Percentiles rank a stretch among this genome's conserved stretches.
These are phyloP conservation scores for Neoaliturus tenellus DNA, from an alignment of 2,888 invertebrate genomes.

Conservation along the genomic window DNA sequence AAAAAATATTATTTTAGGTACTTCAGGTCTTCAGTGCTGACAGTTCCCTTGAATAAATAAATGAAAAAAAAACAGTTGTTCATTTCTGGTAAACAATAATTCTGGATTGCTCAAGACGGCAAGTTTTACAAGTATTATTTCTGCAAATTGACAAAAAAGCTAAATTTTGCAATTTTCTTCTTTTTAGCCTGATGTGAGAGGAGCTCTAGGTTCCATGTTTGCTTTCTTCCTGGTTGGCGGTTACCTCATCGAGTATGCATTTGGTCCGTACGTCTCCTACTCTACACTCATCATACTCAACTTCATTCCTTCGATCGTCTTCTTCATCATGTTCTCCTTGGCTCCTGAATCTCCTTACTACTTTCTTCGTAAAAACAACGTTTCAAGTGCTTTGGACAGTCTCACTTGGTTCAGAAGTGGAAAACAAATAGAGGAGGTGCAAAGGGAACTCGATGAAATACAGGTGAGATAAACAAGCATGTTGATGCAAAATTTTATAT, in stretches of 20 bases:
- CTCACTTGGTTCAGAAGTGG: slow-evolving; percentile 63
- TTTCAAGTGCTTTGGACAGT: slow-evolving; percentile 60
- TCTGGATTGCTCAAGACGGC: too few species aligned
- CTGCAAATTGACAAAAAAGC: too few species aligned
- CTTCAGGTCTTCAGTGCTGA: too few species aligned
- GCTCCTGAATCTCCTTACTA: slow-evolving; percentile 64
- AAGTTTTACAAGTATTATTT: too few species aligned
- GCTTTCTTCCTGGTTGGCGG: slow-evolving; percentile 84
- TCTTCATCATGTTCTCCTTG: slow-evolving; percentile 61
- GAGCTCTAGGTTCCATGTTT: slow-evolving; percentile 88
- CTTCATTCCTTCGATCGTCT: slow-evolving; percentile 58
- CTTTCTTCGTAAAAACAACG: slow-evolving; percentile 56
- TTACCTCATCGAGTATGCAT: slow-evolving; percentile 80
- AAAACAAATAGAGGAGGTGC: slow-evolving; percentile 55
- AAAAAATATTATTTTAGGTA: too few species aligned
- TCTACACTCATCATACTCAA: slow-evolving; percentile 71
- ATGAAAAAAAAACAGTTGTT: too few species aligned
- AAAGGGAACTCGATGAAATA: slow-evolving; percentile 62
- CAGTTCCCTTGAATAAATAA: too few species aligned
- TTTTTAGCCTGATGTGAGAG: slow-evolving; percentile 82
- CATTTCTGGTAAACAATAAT: too few species aligned
- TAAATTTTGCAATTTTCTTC: not conserved
- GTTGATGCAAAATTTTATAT: too few species aligned
- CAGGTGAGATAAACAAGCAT: slow-evolving; percentile 56
- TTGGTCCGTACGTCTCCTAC: slow-evolving; percentile 85